These are phyloP conservation scores for Drosophila pruinosa DNA, from an alignment of 1,140 invertebrate genomes.

Conservation along the genomic window DNA sequence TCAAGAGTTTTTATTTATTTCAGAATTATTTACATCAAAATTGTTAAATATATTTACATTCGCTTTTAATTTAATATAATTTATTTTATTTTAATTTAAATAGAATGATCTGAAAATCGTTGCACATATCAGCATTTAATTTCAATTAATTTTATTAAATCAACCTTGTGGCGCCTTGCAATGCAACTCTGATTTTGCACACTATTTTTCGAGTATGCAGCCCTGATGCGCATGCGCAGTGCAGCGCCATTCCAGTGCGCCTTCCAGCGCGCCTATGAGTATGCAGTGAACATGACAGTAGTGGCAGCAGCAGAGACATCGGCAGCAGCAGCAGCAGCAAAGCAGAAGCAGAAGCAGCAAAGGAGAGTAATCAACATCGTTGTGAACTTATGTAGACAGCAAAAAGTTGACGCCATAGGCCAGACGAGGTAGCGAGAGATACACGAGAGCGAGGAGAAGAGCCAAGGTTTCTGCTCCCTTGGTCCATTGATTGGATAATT, in stretches of 20 bases:
- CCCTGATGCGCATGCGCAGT: slow-evolving; percentile 45
- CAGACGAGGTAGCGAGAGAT: slow-evolving; percentile 7
- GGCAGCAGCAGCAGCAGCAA: slow-evolving; percentile 25
- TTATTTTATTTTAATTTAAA: too few species aligned
- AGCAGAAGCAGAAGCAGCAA: slow-evolving; percentile 25
- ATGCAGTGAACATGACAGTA: slow-evolving; percentile 80
- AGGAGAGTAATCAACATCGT: slow-evolving; percentile 55
- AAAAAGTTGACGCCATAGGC: slow-evolving; percentile 47
- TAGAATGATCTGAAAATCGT: too few species aligned
- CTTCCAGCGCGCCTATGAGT: slow-evolving; percentile 72
- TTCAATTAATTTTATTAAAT: not conserved
- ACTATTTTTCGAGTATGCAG: slow-evolving; percentile 5
- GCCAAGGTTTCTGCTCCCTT: slow-evolving; percentile 50
- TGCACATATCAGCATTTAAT: too few species aligned
- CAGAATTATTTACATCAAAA: too few species aligned
- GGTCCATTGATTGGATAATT: slow-evolving; percentile 60
- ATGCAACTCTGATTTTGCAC: not conserved
- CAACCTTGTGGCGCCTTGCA: not conserved
- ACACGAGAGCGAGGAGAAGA: slow-evolving; percentile 9
- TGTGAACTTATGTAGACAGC: slow-evolving; percentile 51
- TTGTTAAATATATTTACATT: too few species aligned
- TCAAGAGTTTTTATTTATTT: too few species aligned
- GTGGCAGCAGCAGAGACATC: slow-evolving; percentile 48
- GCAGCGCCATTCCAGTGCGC: slow-evolving; percentile 43
- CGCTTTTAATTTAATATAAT: too few species aligned